A percentile compares a stretch with the other conserved stretches of the same genome.
Conservation (phyloP, 2,888 invertebrate species). For the Melinopterus prodromus region DNA sequence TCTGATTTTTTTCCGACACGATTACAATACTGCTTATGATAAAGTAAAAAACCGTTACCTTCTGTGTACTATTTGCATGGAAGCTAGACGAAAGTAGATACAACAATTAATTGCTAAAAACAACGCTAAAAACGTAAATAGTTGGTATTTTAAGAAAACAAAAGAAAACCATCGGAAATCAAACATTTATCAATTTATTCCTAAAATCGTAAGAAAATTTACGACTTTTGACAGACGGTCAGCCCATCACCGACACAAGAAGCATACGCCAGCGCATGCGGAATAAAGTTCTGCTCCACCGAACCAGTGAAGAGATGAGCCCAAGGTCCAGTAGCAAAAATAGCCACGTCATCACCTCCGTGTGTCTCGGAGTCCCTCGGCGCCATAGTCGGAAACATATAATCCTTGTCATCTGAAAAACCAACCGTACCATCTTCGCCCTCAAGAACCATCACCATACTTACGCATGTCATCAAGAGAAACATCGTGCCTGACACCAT, state of each 20-base stretch:
- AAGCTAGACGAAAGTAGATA: too few relatives aligned
- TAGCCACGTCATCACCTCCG: constrained; percentile 78
- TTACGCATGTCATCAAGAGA: constrained; percentile 60
- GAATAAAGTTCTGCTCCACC: constrained; percentile 81
- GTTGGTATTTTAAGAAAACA: too few relatives aligned
- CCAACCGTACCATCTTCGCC: constrained; percentile 39
- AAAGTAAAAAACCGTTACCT: too few relatives aligned
- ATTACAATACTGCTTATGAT: too few relatives aligned
- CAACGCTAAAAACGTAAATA: too few relatives aligned
- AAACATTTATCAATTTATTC: neutral
- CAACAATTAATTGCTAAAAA: too few relatives aligned
- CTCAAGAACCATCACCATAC: constrained; percentile 30
- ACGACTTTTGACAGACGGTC: constrained; percentile 52
- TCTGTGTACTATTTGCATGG: too few relatives aligned
- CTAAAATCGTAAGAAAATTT: neutral
- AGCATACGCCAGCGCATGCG: constrained; percentile 78
- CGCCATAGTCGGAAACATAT: constrained; percentile 68
- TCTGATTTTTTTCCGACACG: too few relatives aligned
- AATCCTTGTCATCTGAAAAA: constrained; percentile 60
- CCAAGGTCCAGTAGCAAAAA: constrained; percentile 81
- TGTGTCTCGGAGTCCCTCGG: constrained; percentile 75
- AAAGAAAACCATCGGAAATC: neutral
- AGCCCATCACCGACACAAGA: constrained; percentile 73
- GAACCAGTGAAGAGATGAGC: constrained; percentile 81
- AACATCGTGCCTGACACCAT: constrained; percentile 62